These are phyloP conservation scores for Okamejei kenojei DNA, from an alignment of 2,797 vertebrate species.

Conservation along the genomic window DNA sequence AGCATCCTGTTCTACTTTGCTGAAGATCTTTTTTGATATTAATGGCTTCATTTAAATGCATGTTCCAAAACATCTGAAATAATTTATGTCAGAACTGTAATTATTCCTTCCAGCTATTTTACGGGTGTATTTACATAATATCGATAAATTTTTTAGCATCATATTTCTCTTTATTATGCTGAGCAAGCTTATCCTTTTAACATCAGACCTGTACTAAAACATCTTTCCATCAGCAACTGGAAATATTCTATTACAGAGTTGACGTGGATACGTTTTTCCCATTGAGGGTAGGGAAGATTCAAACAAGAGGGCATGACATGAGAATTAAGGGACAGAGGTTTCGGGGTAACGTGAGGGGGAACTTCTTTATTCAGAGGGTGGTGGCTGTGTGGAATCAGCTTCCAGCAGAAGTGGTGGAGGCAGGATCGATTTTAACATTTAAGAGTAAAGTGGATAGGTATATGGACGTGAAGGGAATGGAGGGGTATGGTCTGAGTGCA, in stretches of 20 bases:
- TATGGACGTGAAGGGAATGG: no score
- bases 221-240: background rate
- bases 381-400: no score
- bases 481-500: no score
- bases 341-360: no score
- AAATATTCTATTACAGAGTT: slow-evolving; percentile 6
- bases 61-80: slow-evolving; percentile 4
- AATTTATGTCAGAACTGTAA: background rate
- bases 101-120: background rate
- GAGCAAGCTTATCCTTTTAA: background rate
- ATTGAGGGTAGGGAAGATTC: no score
- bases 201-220: background rate
- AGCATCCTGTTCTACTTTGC: background rate
- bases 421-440: no score
- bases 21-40: background rate
- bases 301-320: no score
- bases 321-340: no score
- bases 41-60: background rate
- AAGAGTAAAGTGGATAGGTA: no score
- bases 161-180: background rate
- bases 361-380: no score
- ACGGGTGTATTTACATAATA: background rate
- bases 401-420: no score
- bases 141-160: background rate
- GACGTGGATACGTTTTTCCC: no score